Percentiles rank a stretch among this genome's conserved stretches.
Evolutionary conservation across 2,888 invertebrate species (phyloP).

Genomic region (Chelonus formosanus): DNA sequence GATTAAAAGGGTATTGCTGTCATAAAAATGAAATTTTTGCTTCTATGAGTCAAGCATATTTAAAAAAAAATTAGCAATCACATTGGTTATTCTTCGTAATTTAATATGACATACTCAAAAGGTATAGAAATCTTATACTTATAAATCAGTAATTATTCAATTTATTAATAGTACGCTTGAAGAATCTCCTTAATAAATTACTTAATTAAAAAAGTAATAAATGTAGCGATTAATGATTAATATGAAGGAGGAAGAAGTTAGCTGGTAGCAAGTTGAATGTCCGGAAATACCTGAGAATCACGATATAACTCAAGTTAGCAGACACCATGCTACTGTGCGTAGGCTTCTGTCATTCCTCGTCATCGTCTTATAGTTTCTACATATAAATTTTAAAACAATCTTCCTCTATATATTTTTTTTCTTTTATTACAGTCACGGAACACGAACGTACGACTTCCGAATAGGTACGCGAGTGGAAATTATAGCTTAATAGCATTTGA

Average conservation of each 20-base stretch:
- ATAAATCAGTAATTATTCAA: too few relatives aligned
- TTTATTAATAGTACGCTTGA: too few relatives aligned
- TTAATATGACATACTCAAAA: too few relatives aligned
- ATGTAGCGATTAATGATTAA: neutral
- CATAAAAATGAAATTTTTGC: too few relatives aligned
- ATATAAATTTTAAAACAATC: neutral
- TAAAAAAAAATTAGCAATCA: too few relatives aligned
- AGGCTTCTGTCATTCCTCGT: neutral
- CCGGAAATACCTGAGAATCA: constrained; percentile 11
- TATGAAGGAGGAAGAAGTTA: neutral
- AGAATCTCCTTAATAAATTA: too few relatives aligned
- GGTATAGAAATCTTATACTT: too few relatives aligned
- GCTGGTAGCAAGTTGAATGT: constrained; percentile 4
- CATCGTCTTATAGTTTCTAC: neutral
- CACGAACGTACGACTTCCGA: constrained; percentile 23
- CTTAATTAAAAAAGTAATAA: too few relatives aligned
- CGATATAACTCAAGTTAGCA: neutral
- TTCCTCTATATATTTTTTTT: constrained; percentile 9
- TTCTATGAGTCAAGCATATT: too few relatives aligned
- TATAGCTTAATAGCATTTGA: constrained; percentile 14
- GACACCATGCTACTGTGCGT: constrained; percentile 1
- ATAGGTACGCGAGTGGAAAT: constrained; percentile 22
- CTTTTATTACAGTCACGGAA: constrained; percentile 25
- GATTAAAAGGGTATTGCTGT: too few relatives aligned
- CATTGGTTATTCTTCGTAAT: too few relatives aligned